Conservation (phyloP, 23 tunicate genomes). For the Aplidium turbinatum region DNA sequence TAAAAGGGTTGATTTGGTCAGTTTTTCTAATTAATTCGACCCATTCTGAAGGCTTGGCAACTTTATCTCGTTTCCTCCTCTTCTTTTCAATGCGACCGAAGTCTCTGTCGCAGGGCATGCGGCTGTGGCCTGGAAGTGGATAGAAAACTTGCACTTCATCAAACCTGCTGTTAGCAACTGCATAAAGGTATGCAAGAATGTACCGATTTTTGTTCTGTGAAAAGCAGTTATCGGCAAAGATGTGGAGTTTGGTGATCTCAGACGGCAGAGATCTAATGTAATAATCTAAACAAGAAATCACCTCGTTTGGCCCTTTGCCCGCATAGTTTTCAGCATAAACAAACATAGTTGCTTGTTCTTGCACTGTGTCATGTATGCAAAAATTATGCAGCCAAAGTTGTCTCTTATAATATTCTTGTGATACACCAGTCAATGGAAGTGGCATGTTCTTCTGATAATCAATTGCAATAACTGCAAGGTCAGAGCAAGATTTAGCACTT, state of each 20-base stretch:
- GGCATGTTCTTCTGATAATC: slow-evolving; percentile 15
- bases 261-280: background rate
- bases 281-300: background rate
- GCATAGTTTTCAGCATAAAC: slow-evolving; percentile 20
- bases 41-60: slow-evolving; percentile 10
- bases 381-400: slow-evolving; percentile 17
- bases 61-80: slow-evolving; percentile 7
- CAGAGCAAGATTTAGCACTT: background rate
- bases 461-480: background rate
- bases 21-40: slow-evolving; percentile 1
- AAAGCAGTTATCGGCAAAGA: slow-evolving; percentile 23
- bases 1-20: slow-evolving; percentile 6
- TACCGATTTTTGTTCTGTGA: slow-evolving; percentile 10
- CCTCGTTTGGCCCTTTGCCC: slow-evolving; percentile 10
- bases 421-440: slow-evolving; percentile 5
- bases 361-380: slow-evolving; percentile 10
- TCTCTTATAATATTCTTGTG: slow-evolving; percentile 12
- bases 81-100: slow-evolving; percentile 7
- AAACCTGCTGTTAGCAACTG: background rate
- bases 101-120: slow-evolving; percentile 19
- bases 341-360: slow-evolving; percentile 5
- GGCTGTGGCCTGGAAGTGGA: slow-evolving; percentile 12
- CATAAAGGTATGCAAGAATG: background rate
- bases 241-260: background rate
- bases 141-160: background rate